Evolutionary conservation across 2,888 invertebrate genomes (phyloP), one percentile per base, ranked within the genome.

Genomic region (Nemotelus pantherinus): DNA sequence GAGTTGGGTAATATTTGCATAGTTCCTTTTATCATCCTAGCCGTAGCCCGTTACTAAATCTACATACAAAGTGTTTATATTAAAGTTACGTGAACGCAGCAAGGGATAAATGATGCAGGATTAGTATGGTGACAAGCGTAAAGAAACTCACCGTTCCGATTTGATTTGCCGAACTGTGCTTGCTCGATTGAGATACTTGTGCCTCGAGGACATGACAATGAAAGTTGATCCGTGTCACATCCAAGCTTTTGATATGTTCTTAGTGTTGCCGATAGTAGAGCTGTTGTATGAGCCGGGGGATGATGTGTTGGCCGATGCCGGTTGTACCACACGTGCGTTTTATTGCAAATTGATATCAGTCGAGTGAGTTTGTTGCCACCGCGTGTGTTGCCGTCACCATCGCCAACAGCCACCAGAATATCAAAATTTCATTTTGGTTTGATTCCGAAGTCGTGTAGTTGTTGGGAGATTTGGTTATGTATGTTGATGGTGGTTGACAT

Each of bases 151-250:
- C 87, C 86, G 83, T 84, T 85, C 71, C 84, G 83, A 79, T 85
- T 83, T 75, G 85, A 84, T 81, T 85, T 85, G 82, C 86, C 87
- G 82, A 96, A 97, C 86, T 95, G 95, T 41, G 97, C 96, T 82
- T 95, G 90, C 84, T 95, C 94, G 82, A 97, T 94, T 83, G 94
- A 93, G 85, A 98, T 96, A 83, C 95, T 94, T 58, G 98, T 98
- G 78, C 95, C 95, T 72, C 93, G 89, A n/a, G 98, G 98, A 87
- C 98, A 98, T 84, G 93, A 92, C 80, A 98, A 90, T 72, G 92
- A 92, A 85, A 98, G 93, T 85, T 92, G 91, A 85, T 97, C 95
- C 83, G 95, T 95, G 88, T 97, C 96, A 87, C 98, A 98, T 72
- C 95, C 95, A 67, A 94, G 95, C 82, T 94, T 93, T 85, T 96